Evolutionary conservation across 92 coral and sea anemone genomes (phyloP), one percentile per base, ranked within the genome.

Genomic region (Zoanthus solanderi): DNA sequence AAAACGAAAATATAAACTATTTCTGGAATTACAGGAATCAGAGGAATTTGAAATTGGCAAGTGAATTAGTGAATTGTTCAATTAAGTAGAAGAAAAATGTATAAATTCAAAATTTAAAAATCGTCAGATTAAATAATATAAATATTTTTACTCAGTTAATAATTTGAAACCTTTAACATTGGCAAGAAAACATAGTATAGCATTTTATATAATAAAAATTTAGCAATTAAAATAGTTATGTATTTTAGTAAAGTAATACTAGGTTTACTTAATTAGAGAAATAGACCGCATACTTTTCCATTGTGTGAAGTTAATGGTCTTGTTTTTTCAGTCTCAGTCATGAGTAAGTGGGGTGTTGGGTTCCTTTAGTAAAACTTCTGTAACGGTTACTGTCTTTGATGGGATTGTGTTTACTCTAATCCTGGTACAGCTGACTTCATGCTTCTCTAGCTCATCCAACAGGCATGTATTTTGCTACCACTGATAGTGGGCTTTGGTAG

Each of bases 401-500:
- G 76, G 76, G 76, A 71, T 71, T 29, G 76, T 71, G 76, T 71
- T 71, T 48, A 34, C 76, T 32, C 10, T 71, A 34, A 71, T 48
- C 76, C 50, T 71, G 76, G 76, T 71, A 31, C 76, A 71, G 47
- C 76, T 32, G 76, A 71, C 47, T 31, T 72, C 77, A 44, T 72
- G 29, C 4, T 72, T 72, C 77, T 72, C 30, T 48, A 83, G 23
- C 0, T 75, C 52, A 50, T 72, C 82, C 66, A 84, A 78, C 79
- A 32, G 42, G 61, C 76, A 75, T 60, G 76, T 86, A 67, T 86
- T 86, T 5, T 86, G 58, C 23, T 84, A 86, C 71, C 75, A 73
- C 63, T 67, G 52, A 75, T 84, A 86, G 65, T 60, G 78, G 34
- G 89, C 89, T 72, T 54, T 72, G 84, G 84, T 75, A 45, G 67